Percentiles rank a stretch among this genome's conserved stretches.
phyloP scores from a whole-genome alignment of 2,113 vertebrate species.

The Pygoscelis adeliae region DNA sequence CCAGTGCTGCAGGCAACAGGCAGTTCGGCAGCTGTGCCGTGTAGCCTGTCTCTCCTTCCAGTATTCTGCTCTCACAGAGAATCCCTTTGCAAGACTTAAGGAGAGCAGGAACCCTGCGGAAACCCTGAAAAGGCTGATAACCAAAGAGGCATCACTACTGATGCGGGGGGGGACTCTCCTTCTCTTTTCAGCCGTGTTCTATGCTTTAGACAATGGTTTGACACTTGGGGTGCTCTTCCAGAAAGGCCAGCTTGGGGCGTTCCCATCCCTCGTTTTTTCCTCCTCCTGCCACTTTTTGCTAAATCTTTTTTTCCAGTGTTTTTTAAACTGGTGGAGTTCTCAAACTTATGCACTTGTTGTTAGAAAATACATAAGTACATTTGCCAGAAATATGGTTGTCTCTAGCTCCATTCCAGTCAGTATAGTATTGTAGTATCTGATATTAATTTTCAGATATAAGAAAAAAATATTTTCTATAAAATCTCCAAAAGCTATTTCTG shows the following conservation, averaged over 20 bases:
- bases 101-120: neutral
- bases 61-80: neutral
- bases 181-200: neutral
- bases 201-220: neutral
- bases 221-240: neutral
- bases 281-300: neutral
- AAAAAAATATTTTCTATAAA: neutral
- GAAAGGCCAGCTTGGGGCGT: neutral
- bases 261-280: neutral
- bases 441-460: neutral
- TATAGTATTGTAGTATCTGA: neutral
- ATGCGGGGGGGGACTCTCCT: neutral
- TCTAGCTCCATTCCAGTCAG: neutral
- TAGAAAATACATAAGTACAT: neutral
- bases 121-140: neutral
- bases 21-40: rapidly evolving
- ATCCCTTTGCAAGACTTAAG: neutral
- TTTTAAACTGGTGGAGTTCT: neutral
- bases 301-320: neutral
- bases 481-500: neutral
- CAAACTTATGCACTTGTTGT: neutral
- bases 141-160: neutral
- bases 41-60: neutral
- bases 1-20: neutral
- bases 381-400: neutral